These are phyloP conservation scores for Chironomus tentans DNA, from an alignment of 2,888 invertebrate species.

Conservation along the genomic window DNA sequence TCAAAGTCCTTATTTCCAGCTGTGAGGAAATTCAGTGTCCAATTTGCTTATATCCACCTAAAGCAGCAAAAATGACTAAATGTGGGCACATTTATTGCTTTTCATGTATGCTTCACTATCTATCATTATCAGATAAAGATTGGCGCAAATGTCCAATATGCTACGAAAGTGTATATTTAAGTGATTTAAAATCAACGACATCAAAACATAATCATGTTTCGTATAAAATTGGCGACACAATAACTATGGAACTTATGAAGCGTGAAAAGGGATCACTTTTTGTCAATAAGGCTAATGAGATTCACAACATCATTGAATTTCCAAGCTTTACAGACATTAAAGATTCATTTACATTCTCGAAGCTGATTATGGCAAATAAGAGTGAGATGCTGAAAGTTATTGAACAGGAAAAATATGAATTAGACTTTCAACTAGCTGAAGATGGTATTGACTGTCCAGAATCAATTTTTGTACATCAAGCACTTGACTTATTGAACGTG, in stretches of 20 bases:
- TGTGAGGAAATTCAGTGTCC: constrained; percentile 70
- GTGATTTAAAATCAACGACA: constrained; percentile 60
- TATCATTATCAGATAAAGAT: constrained; percentile 72
- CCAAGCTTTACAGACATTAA: constrained; percentile 44
- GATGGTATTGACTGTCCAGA: constrained; percentile 71
- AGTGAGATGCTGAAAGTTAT: constrained; percentile 59
- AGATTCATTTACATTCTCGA: constrained; percentile 55
- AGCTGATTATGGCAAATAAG: constrained; percentile 26
- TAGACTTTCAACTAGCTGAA: constrained; percentile 50
- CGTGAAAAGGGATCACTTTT: constrained; percentile 56
- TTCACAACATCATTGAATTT: constrained; percentile 32
- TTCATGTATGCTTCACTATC: constrained; percentile 89
- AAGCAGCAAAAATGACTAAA: constrained; percentile 82
- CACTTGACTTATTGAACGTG: constrained; percentile 54
- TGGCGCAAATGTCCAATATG: constrained; percentile 90
- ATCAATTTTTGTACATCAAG: constrained; percentile 76
- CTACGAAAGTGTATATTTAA: constrained; percentile 66
- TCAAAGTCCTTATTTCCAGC: constrained; percentile 72
- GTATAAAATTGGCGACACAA: constrained; percentile 50
- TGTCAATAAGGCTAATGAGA: constrained; percentile 36
- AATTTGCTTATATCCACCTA: constrained; percentile 80
- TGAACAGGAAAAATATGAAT: constrained; percentile 60
- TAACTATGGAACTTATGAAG: constrained; percentile 77
- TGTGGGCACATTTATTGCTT: constrained; percentile 97
- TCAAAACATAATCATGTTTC: constrained; percentile 32